Conservation (phyloP, 1,140 invertebrate species). For the Watersipora subatra region DNA sequence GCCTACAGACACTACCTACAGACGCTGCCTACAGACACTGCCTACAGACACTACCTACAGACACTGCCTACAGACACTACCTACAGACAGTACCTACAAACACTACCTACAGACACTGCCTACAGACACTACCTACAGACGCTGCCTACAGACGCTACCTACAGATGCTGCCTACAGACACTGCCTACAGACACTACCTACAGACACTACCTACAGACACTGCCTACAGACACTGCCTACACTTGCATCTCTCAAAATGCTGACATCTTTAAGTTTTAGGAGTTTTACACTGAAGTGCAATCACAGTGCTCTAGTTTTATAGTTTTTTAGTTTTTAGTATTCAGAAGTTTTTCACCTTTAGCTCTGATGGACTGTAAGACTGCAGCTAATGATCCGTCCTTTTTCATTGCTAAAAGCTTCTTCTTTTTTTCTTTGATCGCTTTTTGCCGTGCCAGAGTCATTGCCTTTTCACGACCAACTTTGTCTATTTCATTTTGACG, state of each 20-base stretch:
- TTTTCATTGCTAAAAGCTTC: not conserved
- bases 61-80: too few species aligned
- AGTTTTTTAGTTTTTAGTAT: not conserved
- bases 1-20: too few species aligned
- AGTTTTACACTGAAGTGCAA: not conserved
- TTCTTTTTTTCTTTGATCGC: not conserved
- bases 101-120: too few species aligned
- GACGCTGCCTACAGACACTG: too few species aligned
- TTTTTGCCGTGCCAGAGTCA: not conserved
- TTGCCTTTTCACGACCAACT: conserved; percentile 3
- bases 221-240: too few species aligned
- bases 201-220: not conserved
- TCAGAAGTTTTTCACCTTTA: not conserved
- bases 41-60: too few species aligned
- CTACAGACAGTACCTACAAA: too few species aligned
- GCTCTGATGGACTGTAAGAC: not conserved
- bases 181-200: not conserved
- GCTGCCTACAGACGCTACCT: too few species aligned
- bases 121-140: too few species aligned
- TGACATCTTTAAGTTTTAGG: not conserved
- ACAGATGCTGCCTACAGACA: too few species aligned
- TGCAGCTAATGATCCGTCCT: not conserved
- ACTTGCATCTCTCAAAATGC: not conserved
- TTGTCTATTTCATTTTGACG: conserved; percentile 15
- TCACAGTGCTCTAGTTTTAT: not conserved